Conservation (phyloP, 1,140 invertebrate species). For the Pogonomyrmex barbatus region DNA sequence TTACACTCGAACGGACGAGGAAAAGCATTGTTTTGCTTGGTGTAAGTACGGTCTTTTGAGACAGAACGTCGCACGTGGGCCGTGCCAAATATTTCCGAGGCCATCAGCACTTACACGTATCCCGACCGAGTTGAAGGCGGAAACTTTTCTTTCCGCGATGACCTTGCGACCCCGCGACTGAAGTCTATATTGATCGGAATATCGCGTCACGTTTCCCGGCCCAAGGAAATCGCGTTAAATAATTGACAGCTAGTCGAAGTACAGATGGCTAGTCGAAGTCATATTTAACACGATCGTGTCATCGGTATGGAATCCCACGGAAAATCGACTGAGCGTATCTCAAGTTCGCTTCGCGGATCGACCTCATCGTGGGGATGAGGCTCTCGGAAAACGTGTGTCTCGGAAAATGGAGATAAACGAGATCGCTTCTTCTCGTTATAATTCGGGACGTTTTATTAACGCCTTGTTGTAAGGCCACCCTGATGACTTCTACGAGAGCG, state of each 20-base stretch:
- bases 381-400: not conserved
- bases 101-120: not conserved
- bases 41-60: not conserved
- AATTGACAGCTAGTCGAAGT: constrained; percentile 34
- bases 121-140: not conserved
- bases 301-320: constrained; percentile 36
- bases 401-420: constrained; percentile 17
- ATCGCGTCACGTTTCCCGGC: not conserved
- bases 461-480: constrained; percentile 14
- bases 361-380: not conserved
- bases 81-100: not conserved
- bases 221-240: constrained; percentile 43
- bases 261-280: constrained; percentile 7
- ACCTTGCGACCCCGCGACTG: not conserved
- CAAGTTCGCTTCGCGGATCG: not conserved
- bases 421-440: constrained; percentile 9
- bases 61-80: no score
- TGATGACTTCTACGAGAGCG: not conserved
- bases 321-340: constrained; percentile 23
- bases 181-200: constrained; percentile 42
- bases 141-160: not conserved
- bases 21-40: not conserved
- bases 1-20: not conserved
- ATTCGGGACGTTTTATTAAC: constrained; percentile 37
- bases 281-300: constrained; percentile 22